phyloP scores from a whole-genome alignment of 1,140 invertebrate genomes.

The Drosophila cardini region DNA sequence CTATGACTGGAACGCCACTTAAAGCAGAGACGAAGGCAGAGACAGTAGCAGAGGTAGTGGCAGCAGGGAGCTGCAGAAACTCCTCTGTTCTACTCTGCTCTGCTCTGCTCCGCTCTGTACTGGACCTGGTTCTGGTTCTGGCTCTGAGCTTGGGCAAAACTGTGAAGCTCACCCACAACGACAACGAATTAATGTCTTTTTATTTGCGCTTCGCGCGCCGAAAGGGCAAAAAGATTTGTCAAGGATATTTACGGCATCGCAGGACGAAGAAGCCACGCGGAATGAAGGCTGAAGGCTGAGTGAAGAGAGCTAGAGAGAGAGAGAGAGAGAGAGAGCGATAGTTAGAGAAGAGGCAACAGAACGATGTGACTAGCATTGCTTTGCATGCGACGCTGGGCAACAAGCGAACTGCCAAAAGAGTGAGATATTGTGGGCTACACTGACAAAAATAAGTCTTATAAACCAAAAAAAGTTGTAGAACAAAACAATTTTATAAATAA shows the following conservation, averaged over 20 bases:
- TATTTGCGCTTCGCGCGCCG: conserved; percentile 78
- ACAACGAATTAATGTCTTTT: conserved; percentile 82
- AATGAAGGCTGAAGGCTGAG: too few relatives aligned
- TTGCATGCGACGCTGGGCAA: conserved; percentile 56
- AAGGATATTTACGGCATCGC: conserved; percentile 77
- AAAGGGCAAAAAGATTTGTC: conserved; percentile 83
- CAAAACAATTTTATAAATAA: too few relatives aligned
- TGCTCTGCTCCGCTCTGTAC: too few relatives aligned
- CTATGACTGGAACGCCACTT: conserved; percentile 47
- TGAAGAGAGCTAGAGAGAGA: too few relatives aligned
- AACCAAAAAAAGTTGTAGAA: too few relatives aligned
- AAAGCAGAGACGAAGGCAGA: conserved; percentile 1
- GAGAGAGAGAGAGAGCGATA: too few relatives aligned
- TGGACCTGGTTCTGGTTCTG: background rate
- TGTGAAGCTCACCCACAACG: conserved; percentile 50
- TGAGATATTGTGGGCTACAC: background rate
- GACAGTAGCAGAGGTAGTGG: background rate
- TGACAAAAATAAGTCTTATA: too few relatives aligned
- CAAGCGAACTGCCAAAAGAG: conserved; percentile 13
- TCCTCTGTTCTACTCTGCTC: too few relatives aligned
- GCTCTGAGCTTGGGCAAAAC: background rate
- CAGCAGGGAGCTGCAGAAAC: background rate
- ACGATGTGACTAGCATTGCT: conserved; percentile 43
- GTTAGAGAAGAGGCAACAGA: conserved; percentile 32
- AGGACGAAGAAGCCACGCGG: background rate